Conservation (phyloP, 2,113 vertebrate species). For the Brevimyrus niger region DNA sequence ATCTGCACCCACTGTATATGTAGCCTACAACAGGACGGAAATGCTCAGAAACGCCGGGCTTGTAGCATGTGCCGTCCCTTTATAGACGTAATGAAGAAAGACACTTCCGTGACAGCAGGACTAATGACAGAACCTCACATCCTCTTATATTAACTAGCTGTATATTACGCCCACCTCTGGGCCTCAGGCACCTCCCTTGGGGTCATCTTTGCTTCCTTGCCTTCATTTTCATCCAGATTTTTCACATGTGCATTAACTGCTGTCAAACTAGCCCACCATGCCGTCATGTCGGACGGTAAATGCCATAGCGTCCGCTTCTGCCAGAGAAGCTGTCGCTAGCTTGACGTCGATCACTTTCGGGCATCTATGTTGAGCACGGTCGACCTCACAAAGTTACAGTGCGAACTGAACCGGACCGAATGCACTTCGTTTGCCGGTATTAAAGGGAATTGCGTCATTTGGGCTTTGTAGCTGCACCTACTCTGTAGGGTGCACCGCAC, state of each 20-base stretch:
- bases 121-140: not conserved
- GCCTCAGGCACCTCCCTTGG: not conserved
- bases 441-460: not conserved
- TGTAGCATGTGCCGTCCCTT: not conserved
- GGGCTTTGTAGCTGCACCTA: not conserved
- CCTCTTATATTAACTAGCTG: not conserved
- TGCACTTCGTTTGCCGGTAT: not conserved
- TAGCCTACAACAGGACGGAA: not conserved
- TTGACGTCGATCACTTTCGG: not conserved
- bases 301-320: not conserved
- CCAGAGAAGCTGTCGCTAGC: not conserved
- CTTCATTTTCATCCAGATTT: not conserved
- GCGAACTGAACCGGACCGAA: not conserved
- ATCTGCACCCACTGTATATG: not conserved
- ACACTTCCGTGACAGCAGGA: not conserved
- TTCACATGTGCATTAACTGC: not conserved
- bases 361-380: not conserved
- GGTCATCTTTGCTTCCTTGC: not conserved
- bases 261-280: not conserved
- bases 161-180: not conserved
- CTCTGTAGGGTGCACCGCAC: no score
- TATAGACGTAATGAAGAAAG: not conserved
- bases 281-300: not conserved
- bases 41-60: not conserved
- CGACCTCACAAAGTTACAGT: not conserved